Evolutionary conservation across 2,113 vertebrate species (phyloP), one percentile per base, ranked within the genome.

Genomic region (Ptilorrhoa leucosticta): DNA sequence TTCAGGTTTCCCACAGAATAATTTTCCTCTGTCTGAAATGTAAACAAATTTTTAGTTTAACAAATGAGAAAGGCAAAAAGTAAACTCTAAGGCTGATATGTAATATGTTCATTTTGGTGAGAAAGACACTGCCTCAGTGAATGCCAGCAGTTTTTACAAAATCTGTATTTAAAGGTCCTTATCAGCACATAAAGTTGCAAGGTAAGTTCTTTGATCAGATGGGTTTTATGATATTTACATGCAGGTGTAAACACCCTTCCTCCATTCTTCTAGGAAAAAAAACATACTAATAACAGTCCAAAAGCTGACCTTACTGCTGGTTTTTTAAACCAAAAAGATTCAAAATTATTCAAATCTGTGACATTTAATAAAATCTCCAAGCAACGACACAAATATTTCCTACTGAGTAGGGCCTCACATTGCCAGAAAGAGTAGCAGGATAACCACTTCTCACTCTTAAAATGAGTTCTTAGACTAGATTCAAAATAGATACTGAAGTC

Each of bases 1-100:
- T 93, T 97, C 79, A 97, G 18, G 88, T 97, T 97, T 96, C 83
- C 93, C 54, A 88, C 8, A 89, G 97, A 81, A 89, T 42, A 97
- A 89, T 48, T 75, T 96, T 97, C 98, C 44, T 94, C 95, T 78
- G 87, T 72, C 98, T 98, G 97, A 87, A 98, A 98, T 64, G 69
- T 23, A 95, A 87, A 87, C 57, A 95, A 47, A 4, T 24, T 84
- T 90, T 96, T 86, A 51, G 66, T 90, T 97, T 94, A 96, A 93
- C 8, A 94, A 87, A 87, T 28, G 5, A 93, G 69, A 92, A 92
- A 85, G 76, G 37, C 23, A 93, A 31, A 75, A 93, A 35, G 9
- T 57, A 83, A 76, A 13, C 60, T 64, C 48, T 18, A 76, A 44
- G 37, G 82, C 33, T 76, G 70, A 48, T 54, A 58, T 8, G 18